Base-by-base conservation (phyloP, 2,888 invertebrate genomes). In the Lucinisca nassula region DNA sequence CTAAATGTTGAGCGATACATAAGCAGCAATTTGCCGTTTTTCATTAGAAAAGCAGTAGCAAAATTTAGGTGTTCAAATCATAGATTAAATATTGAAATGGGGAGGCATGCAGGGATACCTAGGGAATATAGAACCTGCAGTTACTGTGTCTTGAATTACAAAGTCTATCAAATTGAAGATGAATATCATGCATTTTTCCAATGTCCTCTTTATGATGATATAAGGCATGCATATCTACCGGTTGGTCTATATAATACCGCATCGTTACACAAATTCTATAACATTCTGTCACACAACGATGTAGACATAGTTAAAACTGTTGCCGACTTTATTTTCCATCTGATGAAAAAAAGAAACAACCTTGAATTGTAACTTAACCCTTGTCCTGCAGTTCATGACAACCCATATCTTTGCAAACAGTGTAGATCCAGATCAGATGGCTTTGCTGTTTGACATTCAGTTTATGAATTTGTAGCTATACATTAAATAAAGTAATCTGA, bases 41-140 rank as follows among this genome's bases (percentile, higher is more conserved):
- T 1, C 35, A 8, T 61, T 17, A 32, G 79, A 38, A 55, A 27
- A 27, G 67, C 67, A 32, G 24, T 79, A 12, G 38, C 79, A 3
- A 73, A 73, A 38, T 38, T 73, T 8, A 35, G 37, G 24, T 73
- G 73, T 38, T 73, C 73, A 27, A 73, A 73, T n/a, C 73, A 73
- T 38, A 27, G 24, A 38, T n/a, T 40, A 17, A 21, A 38, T 35
- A 38, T 40, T 35, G 73, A 73, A 38, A 24, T 73, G 24, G 73
- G 37, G 21, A 38, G 73, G n/a, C 38, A 73, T 67, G 32, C 37
- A 3, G 32, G 67, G 3, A 67, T 67, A 6, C 32, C 6, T 24
- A 32, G 67, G 21, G 37, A 32, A 35, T 37, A 12, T 67, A 32
- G 67, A 67, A 35, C 37, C 3, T 67, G 30, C 14, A 67, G 32